Conservation (phyloP, 2,113 vertebrate genomes). For the Cyprinus carpio region DNA sequence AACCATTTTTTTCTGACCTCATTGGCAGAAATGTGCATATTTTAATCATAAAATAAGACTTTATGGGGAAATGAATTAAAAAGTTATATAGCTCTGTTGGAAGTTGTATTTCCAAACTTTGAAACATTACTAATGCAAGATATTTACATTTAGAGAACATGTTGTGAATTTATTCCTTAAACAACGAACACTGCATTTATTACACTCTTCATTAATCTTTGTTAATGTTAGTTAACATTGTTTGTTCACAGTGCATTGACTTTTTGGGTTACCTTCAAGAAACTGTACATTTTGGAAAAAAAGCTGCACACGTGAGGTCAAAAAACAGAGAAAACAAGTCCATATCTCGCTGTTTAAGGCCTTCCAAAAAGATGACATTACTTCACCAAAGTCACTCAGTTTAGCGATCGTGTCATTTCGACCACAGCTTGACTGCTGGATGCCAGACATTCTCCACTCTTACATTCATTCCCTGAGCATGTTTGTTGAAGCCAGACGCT, state of each 20-base stretch:
- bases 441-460: not conserved
- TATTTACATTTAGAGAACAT: not conserved
- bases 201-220: too few species aligned
- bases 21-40: not conserved
- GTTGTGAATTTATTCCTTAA: not conserved
- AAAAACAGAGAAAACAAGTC: not conserved
- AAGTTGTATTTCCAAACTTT: not conserved
- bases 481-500: conserved; percentile 13
- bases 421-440: not conserved
- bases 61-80: not conserved
- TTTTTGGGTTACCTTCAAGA: not conserved
- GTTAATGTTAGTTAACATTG: too few species aligned
- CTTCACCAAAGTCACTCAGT: not conserved
- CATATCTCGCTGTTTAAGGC: not conserved
- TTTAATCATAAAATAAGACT: not conserved
- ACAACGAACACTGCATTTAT: too few species aligned
- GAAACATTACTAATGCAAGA: not conserved
- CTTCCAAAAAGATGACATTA: not conserved
- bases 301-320: not conserved
- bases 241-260: too few species aligned
- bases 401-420: not conserved
- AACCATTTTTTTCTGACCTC: not conserved
- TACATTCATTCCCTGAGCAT: not conserved
- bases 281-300: not conserved
- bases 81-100: not conserved